Evolutionary conservation across 92 coral and sea anemone species (phyloP), one percentile per base, ranked within the genome.

Genomic region (Scolanthus callimorphus): DNA sequence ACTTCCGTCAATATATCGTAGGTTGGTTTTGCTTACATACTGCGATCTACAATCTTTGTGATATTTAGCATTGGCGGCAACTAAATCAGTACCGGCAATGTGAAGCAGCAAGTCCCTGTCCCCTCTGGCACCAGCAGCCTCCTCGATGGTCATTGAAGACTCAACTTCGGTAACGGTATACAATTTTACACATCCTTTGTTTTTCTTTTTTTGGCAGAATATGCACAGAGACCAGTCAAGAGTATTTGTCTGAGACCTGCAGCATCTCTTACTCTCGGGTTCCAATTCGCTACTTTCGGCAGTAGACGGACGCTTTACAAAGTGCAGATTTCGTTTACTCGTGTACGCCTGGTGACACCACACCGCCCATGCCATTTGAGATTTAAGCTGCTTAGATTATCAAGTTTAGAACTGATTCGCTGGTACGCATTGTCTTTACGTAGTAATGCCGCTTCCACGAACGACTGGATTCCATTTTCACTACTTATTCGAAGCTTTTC

Each of bases 151-250:
- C 38, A 44, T 73, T 39, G 71, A 55, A 3, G 73, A 2, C 10
- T 74, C 81, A 17, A 64, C n/a, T n/a, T n/a, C n/a, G n/a, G n/a
- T n/a, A n/a, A n/a, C n/a, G 13, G 17, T 55, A 3, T 17, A 22
- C 3, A 63, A 55, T n/a, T 24, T 51, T 10, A 51, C 62, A 29
- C 11, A 11, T n/a, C 80, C 80, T 48, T 74, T 64, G 30, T 55
- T 6, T 57, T 64, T 56, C 1, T 15, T 27, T 25, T 55, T 63
- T 29, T 74, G 73, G 45, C 80, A 74, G 62, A 74, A 74, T 44
- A 64, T 39, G 30, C 60, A 74, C 11, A 74, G 20, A 2, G 73
- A 74, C 73, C 80, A 74, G 31, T 56, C 70, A 17, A 63, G 49
- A 6, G 41, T 6, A 6, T 15, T 34, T 1, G 26, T 20, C 15